Evolutionary conservation across 2,797 vertebrate species (phyloP).

Genomic region (Enteromius thamalakanensis): DNA sequence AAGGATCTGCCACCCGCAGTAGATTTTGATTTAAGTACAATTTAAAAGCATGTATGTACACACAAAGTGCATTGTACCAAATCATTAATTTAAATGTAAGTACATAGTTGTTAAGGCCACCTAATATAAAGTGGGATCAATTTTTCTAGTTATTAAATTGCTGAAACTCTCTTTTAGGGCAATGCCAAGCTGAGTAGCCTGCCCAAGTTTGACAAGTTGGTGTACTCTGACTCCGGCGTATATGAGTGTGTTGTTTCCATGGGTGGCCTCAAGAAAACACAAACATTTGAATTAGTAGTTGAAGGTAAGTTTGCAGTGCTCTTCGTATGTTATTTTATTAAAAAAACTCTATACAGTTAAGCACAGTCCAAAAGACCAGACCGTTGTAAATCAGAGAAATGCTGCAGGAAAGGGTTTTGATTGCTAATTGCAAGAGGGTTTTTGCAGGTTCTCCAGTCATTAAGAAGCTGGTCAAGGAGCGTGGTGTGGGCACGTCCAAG

Average conservation of each 20-base stretch:
- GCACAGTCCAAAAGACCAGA: not conserved
- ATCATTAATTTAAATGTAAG: too few species aligned
- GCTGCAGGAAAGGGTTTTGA: not conserved
- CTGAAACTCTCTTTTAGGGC: constrained; percentile 74
- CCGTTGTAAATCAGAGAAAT: not conserved
- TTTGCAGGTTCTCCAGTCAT: constrained; percentile 89
- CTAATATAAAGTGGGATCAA: too few species aligned
- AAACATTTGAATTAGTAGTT: constrained; percentile 84
- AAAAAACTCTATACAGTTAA: not conserved
- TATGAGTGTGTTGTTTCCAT: constrained; percentile 87
- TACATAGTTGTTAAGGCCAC: too few species aligned
- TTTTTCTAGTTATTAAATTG: not conserved
- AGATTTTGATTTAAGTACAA: too few species aligned
- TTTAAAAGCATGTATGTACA: too few species aligned
- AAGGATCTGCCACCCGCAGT: too few species aligned
- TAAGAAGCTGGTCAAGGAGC: constrained; percentile 80
- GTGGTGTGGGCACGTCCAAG: constrained; percentile 79
- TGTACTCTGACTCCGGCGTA: constrained; percentile 86
- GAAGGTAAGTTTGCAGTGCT: constrained; percentile 80
- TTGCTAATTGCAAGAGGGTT: constrained; percentile 34
- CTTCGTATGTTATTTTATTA: not conserved
- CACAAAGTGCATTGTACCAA: too few species aligned
- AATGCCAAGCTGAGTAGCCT: constrained; percentile 63
- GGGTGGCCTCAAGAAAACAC: constrained; percentile 80
- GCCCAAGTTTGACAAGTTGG: constrained; percentile 81